Conservation (phyloP, 2,797 vertebrate species). For the Chaenodraco wilsoni region DNA sequence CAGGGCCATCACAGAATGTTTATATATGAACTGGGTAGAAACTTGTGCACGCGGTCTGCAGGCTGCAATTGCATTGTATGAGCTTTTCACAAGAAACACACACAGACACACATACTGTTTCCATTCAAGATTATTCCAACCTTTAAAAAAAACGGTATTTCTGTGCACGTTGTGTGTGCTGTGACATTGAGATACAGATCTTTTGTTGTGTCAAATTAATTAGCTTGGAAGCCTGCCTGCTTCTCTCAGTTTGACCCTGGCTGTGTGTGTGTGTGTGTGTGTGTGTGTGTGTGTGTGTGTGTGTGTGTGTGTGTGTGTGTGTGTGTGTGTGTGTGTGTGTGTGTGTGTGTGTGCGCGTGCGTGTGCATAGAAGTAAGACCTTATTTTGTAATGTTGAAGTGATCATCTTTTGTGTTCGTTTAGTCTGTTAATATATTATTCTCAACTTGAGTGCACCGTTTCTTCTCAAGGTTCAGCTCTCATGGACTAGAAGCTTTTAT, state of each 20-base stretch:
- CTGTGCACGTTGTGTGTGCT: constrained; percentile 19
- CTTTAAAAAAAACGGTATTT: constrained; percentile 24
- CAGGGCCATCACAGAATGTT: too few relatives aligned
- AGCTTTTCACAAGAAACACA: too few relatives aligned
- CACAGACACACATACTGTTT: not conserved
- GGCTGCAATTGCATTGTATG: not conserved
- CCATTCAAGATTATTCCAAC: constrained; percentile 15
- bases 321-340: not conserved
- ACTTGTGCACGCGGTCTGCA: not conserved
- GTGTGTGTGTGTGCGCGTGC: not conserved
- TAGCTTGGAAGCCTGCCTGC: constrained; percentile 50
- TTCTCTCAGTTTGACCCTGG: constrained; percentile 49
- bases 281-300: not conserved
- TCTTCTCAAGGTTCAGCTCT: not conserved
- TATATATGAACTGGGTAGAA: not conserved
- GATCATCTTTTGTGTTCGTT: constrained; percentile 29
- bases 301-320: not conserved
- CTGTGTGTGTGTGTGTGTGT: constrained; percentile 20
- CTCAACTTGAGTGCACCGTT: not conserved
- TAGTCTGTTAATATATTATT: constrained; percentile 9
- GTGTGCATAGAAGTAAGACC: not conserved
- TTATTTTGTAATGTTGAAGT: constrained; percentile 1
- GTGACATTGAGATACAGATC: constrained; percentile 72
- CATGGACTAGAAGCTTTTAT: not conserved
- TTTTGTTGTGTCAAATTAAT: constrained; percentile 74